Evolutionary conservation across 2,888 invertebrate genomes (phyloP).

Genomic region (Danaus chrysippus): DNA sequence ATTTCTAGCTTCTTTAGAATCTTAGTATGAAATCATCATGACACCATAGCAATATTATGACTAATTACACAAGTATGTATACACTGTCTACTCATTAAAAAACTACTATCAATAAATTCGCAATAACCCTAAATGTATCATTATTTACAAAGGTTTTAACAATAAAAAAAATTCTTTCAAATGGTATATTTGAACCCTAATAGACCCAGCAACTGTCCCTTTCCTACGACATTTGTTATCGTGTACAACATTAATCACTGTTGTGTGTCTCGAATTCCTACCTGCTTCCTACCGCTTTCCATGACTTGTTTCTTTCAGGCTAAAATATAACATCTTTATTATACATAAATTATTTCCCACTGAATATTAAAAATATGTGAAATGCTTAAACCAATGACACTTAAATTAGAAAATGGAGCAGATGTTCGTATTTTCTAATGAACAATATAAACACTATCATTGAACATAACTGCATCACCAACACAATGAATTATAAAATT

Average conservation of each 20-base stretch:
- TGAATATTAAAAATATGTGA: too few relatives aligned
- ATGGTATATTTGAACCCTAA: constrained; percentile 15
- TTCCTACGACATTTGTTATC: constrained; percentile 53
- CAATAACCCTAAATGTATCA: too few relatives aligned
- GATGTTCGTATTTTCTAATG: neutral
- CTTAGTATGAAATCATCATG: too few relatives aligned
- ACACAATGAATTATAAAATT: constrained; percentile 44
- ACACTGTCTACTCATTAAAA: too few relatives aligned
- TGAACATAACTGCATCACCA: constrained; percentile 36
- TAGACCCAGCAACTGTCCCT: constrained; percentile 25
- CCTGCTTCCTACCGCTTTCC: constrained; percentile 35
- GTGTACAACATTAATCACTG: constrained; percentile 59
- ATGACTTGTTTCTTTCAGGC: constrained; percentile 18
- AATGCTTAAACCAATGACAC: neutral
- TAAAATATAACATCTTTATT: constrained; percentile 13
- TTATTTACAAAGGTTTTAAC: neutral
- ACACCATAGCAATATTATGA: too few relatives aligned
- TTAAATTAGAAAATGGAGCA: neutral
- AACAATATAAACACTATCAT: constrained; percentile 25
- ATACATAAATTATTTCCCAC: too few relatives aligned
- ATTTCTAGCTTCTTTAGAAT: too few relatives aligned
- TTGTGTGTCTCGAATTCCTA: constrained; percentile 44
- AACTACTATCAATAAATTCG: too few relatives aligned
- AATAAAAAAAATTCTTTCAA: constrained; percentile 6
- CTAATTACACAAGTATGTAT: too few relatives aligned